Base-by-base conservation (phyloP, 1,140 invertebrate genomes). In the Carcinoscorpius rotundicauda region DNA sequence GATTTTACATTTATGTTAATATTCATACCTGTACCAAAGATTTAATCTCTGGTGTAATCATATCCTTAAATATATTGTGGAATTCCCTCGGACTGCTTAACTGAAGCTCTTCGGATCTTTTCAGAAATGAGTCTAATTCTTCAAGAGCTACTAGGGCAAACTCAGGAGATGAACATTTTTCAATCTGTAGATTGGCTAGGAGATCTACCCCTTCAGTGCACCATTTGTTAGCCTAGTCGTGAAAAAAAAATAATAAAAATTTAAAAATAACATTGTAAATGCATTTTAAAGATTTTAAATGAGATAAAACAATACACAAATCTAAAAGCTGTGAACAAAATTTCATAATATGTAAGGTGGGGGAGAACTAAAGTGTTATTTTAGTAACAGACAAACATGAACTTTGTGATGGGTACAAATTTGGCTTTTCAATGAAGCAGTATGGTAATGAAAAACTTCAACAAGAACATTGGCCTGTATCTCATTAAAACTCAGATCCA, bases 171-270 rank as follows among this genome's bases (percentile, higher is more conserved):
- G 83, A 81, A 67, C 84, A 86, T 65, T 86, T 86, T 69, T 91
- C 88, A 6, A 87, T 83, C 11, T 82, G 82, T 71, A 88, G 86
- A n/a, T 83, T 84, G 48, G 91, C 87, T 58, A 97, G 76, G 51
- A 97, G 80, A 73, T 96, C 91, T 65, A 97, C 86, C 29, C 95
- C 93, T 71, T 84, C 84, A 8, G 86, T 85, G 77, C 94, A 97
- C 93, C 94, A 97, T 66, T 86, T 83, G 76, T 95, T 97, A 57
- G 92, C 93, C 93, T 96, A 48, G 29, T 29, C 29, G 29, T 29
- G 29, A 29, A 48, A 58, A 60, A 3, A 9, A 64, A 48, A 49
- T n/a, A 50, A 10, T 49, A 64, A 63, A 48, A 5, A 60, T n/a
- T 0, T 63, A 29, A 29, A 29, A 29, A 29, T 29, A 29, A 29